Percentiles rank a stretch among this genome's conserved stretches.
These are phyloP conservation scores for Hipposideros larvatus DNA, from an alignment of 2,797 vertebrate species.

Conservation along the genomic window DNA sequence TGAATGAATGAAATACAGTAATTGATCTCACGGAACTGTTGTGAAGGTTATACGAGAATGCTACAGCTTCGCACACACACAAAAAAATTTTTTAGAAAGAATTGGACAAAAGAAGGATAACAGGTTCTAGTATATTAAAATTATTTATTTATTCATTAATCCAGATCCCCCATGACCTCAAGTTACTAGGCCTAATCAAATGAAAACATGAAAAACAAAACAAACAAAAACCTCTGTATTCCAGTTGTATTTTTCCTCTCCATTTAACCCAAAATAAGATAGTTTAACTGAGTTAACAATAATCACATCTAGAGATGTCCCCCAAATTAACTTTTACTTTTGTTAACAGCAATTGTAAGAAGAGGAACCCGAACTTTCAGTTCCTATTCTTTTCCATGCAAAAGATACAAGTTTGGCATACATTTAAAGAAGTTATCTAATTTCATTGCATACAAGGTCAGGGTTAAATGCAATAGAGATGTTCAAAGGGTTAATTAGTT, in stretches of 20 bases:
- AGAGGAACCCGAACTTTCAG: background rate
- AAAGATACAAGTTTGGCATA: background rate
- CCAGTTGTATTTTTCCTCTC: background rate
- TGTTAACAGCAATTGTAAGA: background rate
- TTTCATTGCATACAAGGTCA: background rate
- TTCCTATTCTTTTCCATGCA: background rate
- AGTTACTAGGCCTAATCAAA: background rate
- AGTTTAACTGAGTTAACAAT: background rate
- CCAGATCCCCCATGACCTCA: background rate
- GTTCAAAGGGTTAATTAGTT: background rate
- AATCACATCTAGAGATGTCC: background rate
- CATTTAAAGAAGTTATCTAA: background rate
- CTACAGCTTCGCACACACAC: background rate
- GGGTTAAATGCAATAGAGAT: background rate
- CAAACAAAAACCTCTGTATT: background rate
- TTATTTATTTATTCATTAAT: background rate
- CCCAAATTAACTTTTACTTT: constrained; percentile 10
- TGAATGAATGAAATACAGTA: background rate
- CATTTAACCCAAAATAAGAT: constrained; percentile 16
- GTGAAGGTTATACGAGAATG: background rate
- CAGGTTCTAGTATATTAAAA: background rate
- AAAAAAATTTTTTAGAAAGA: too few species aligned
- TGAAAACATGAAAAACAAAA: background rate
- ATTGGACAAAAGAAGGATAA: background rate
- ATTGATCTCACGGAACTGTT: background rate